Conservation (phyloP, 2,113 vertebrate species). For the Macrotus californicus region DNA sequence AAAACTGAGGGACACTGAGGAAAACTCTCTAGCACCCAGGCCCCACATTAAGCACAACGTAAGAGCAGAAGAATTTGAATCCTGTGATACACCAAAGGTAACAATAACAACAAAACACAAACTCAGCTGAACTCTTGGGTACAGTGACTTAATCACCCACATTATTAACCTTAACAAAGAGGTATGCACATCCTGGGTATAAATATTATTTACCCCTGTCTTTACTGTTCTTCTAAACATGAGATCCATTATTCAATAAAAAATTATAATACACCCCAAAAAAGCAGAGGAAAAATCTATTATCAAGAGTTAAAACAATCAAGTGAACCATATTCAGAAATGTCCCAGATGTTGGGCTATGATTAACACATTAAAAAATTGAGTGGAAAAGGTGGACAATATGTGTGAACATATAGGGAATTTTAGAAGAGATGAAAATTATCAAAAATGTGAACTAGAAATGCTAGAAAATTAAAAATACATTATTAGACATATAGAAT, state of each 20-base stretch:
- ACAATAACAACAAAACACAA: neutral
- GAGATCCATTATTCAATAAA: neutral
- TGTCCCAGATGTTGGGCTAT: neutral
- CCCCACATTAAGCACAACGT: neutral
- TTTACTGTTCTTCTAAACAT: no score
- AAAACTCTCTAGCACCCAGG: neutral
- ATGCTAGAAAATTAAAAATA: neutral
- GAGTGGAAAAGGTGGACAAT: neutral
- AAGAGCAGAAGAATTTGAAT: neutral
- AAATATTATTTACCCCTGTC: neutral
- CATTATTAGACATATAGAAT: neutral
- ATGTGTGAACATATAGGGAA: neutral
- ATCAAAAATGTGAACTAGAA: neutral
- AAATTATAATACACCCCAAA: neutral
- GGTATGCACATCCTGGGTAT: neutral
- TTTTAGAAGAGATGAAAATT: neutral
- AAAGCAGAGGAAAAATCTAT: neutral
- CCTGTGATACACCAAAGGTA: neutral
- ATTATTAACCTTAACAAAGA: neutral
- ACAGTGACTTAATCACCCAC: neutral
- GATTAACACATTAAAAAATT: neutral
- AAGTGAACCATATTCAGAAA: neutral
- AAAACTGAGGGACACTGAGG: neutral
- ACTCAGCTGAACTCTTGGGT: neutral
- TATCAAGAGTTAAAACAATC: neutral